Evolutionary conservation across 2,797 vertebrate species (phyloP).

Genomic region (Meriones psammophilus): DNA sequence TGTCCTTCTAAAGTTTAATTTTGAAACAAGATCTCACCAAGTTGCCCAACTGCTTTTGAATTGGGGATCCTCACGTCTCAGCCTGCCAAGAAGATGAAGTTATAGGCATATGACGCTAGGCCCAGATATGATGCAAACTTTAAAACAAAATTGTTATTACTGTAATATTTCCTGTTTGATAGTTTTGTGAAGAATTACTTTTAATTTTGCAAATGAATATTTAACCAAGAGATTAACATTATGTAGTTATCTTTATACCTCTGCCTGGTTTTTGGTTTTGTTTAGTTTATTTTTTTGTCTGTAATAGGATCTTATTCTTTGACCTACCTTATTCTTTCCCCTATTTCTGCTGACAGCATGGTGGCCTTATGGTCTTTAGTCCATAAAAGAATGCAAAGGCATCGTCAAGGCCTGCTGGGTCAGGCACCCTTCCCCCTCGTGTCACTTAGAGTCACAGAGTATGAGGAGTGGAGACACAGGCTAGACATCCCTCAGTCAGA

Average conservation of each 20-base stretch:
- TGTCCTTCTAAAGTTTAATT: not conserved
- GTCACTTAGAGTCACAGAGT: not conserved
- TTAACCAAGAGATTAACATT: conserved; percentile 2
- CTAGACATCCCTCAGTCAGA: not conserved
- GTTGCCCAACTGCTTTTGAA: not conserved
- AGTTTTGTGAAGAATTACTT: not conserved
- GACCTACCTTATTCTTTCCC: conserved; percentile 14
- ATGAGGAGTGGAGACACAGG: too few species aligned
- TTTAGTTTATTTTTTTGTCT: not conserved
- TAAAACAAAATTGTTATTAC: conserved; percentile 27
- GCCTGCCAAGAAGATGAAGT: not conserved
- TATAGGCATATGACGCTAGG: not conserved
- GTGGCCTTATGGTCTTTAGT: not conserved
- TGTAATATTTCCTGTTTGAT: not conserved
- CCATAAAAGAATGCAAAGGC: not conserved
- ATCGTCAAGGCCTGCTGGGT: too few species aligned
- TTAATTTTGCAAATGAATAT: not conserved
- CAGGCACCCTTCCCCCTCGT: not conserved
- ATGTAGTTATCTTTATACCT: not conserved
- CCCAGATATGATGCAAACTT: conserved; percentile 15
- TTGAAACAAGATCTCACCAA: not conserved
- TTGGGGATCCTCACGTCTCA: not conserved
- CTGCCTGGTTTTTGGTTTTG: not conserved
- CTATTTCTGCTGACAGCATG: not conserved
- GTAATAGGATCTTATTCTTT: not conserved